Conservation (phyloP, 2,888 invertebrate genomes). For the Drosophila silvestris region DNA sequence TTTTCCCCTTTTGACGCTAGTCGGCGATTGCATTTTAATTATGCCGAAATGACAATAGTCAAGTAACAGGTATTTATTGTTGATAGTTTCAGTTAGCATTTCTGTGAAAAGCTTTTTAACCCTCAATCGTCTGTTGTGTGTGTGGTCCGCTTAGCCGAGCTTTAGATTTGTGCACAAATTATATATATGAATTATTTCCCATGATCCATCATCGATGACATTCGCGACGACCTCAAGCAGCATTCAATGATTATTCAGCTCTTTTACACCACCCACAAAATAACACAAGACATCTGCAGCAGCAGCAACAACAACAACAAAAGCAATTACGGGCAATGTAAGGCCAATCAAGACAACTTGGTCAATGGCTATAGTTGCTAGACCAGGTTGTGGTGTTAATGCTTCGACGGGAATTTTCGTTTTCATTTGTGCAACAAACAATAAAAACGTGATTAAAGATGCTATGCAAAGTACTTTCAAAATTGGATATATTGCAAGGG, state of each 20-base stretch:
- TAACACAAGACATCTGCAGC: constrained; percentile 51
- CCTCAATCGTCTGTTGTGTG: constrained; percentile 31
- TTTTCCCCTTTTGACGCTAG: constrained; percentile 31
- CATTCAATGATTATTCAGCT: constrained; percentile 71
- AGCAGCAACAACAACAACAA: constrained; percentile 3
- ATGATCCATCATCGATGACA: constrained; percentile 75
- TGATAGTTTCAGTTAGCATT: constrained; percentile 57
- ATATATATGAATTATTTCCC: constrained; percentile 55
- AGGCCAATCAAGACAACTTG: constrained; percentile 79
- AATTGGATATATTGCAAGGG: constrained; percentile 35
- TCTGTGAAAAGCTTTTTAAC: constrained; percentile 48
- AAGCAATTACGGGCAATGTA: constrained; percentile 55
- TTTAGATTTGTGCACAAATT: constrained; percentile 50
- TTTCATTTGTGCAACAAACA: constrained; percentile 73
- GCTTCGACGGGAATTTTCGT: constrained; percentile 48
- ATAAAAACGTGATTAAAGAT: constrained; percentile 81
- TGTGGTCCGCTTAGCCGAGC: constrained; percentile 57
- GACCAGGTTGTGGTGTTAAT: constrained; percentile 48
- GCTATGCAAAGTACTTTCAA: constrained; percentile 64
- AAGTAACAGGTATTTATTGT: constrained; percentile 43
- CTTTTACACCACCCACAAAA: constrained; percentile 66
- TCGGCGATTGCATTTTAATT: constrained; percentile 75
- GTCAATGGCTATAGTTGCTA: constrained; percentile 76
- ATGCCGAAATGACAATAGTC: constrained; percentile 55
- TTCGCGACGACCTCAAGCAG: constrained; percentile 59